A percentile compares a stretch with the other conserved stretches of the same genome.
Conservation (phyloP, 2,888 invertebrate genomes). For the Halictus quadricinctus region DNA sequence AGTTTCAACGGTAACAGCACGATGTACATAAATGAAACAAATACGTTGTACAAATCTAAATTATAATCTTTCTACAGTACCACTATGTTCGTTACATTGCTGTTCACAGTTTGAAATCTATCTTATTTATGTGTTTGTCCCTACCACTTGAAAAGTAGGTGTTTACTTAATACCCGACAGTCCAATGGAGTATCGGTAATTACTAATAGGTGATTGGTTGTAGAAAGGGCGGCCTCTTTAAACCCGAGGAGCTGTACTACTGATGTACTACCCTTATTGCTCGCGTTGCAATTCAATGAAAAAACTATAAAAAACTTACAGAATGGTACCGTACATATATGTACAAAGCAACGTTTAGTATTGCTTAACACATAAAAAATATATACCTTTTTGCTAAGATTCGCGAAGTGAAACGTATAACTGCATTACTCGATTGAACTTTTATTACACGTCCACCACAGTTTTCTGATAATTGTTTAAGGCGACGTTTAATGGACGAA, state of each 20-base stretch:
- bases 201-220: conserved; percentile 29
- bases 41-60: conserved; percentile 42
- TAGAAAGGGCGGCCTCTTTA: conserved; percentile 56
- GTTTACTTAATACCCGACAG: conserved; percentile 37
- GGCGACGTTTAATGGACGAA: conserved; percentile 82
- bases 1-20: conserved; percentile 29
- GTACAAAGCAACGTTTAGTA: not conserved
- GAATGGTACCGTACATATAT: not conserved
- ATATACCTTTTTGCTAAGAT: conserved; percentile 88
- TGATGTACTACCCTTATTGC: not conserved
- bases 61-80: conserved; percentile 46
- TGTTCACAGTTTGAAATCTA: conserved; percentile 63
- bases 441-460: conserved; percentile 90
- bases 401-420: conserved; percentile 87
- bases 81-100: conserved; percentile 72
- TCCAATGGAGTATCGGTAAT: conserved; percentile 49
- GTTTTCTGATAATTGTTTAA: conserved; percentile 89
- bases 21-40: conserved; percentile 41
- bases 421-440: conserved; percentile 86
- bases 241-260: conserved; percentile 14
- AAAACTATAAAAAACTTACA: not conserved
- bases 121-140: conserved; percentile 74
- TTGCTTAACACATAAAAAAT: conserved; percentile 15
- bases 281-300: not conserved
- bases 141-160: conserved; percentile 55